Base-by-base conservation (phyloP, 1,140 invertebrate species). In the Dendroctonus ponderosae region DNA sequence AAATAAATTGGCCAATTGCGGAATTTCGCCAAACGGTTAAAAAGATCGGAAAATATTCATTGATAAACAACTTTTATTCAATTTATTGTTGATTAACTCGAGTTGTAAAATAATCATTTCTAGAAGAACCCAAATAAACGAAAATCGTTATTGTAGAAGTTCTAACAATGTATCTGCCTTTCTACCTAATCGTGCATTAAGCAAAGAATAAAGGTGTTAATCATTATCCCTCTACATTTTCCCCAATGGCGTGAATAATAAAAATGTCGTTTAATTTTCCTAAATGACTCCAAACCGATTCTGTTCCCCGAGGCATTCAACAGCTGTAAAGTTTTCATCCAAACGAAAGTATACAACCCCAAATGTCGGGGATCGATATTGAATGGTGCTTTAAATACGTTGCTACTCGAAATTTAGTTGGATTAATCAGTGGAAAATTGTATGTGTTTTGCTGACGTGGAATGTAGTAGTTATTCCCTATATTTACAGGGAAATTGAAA, bases 241-340 rank as follows among this genome's bases (percentile, higher is more conserved):
- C 50, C n/a, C 9, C 9, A 52, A 26, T 12, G 38, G 50, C 50
- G 38, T 52, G 50, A 52, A 52, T 52, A 52, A 52, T 52, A 15
- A 15, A 15, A 52, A 52, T 51, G 44, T 12, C 42, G 59, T 61
- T 61, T 61, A 61, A 49, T 61, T 61, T 61, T 26, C 44, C 43
- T 41, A 61, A 61, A 61, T 61, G 43, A 61, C 59, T 61, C 43
- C 14, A 51, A 37, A 15, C 50, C 15, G 49, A 61, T 42, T 61
- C 14, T 50, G 14, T 14, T 49, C 44, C 44, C 15, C 5, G 15
- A 38, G 57, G 59, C 44, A 61, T 61, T 61, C 14, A 61, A 61
- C 44, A 61, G 59, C 43, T 61, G 44, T 61, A 61, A 61, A 61
- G 43, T 61, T 61, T 49, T 61, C 44, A 61, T 61, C 59, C 42